These are phyloP conservation scores for Muntiacus reevesi DNA, from an alignment of 2,113 vertebrate species.

Conservation along the genomic window DNA sequence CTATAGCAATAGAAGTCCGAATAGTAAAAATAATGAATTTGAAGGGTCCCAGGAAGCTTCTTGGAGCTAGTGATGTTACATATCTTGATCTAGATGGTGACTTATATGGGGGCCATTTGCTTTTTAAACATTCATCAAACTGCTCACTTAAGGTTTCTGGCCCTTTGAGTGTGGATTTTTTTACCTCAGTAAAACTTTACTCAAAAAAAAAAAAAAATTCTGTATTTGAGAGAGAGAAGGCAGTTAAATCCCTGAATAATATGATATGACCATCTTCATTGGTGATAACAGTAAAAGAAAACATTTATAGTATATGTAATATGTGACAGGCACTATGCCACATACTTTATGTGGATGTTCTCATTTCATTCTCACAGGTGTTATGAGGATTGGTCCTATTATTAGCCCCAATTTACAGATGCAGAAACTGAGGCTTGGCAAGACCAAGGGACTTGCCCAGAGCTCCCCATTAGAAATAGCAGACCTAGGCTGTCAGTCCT, in stretches of 20 bases:
- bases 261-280: not conserved
- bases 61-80: not conserved
- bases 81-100: not conserved
- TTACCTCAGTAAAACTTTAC: not conserved
- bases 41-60: not conserved
- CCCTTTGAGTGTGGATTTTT: not conserved
- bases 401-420: not conserved
- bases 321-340: rapidly evolving
- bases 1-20: not conserved
- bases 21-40: not conserved
- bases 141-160: not conserved
- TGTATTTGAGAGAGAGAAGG: not conserved
- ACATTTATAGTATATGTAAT: not conserved
- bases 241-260: not conserved
- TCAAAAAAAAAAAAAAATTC: not conserved
- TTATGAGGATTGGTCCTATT: not conserved
- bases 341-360: not conserved
- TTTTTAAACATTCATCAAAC: not conserved
- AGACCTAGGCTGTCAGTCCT: not conserved
- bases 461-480: not conserved
- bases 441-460: not conserved
- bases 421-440: not conserved
- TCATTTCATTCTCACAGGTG: not conserved
- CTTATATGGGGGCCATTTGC: not conserved
- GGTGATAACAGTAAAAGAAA: not conserved